Evolutionary conservation across 2,797 vertebrate genomes (phyloP).

Genomic region (Pteropus rufus): DNA sequence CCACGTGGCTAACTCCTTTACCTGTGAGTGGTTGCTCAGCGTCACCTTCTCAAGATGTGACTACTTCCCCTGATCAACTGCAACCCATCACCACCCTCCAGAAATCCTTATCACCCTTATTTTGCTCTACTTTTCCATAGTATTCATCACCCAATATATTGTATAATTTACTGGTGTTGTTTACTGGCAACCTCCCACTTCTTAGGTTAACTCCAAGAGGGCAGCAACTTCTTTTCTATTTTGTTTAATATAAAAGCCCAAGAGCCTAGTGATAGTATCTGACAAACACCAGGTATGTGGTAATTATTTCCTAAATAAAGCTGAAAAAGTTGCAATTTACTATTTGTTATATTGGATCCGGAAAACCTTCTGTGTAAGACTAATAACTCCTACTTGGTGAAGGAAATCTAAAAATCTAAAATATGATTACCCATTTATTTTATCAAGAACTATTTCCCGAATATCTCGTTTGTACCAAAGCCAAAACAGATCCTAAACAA

Average conservation of each 20-base stretch:
- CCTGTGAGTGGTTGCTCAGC: background rate
- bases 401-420: slow-evolving; percentile 1
- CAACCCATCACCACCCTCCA: background rate
- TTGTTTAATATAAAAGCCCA: background rate
- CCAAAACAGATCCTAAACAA: background rate
- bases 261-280: background rate
- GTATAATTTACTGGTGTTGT: background rate
- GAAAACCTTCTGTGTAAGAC: background rate
- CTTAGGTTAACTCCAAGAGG: background rate
- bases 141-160: background rate
- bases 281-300: background rate
- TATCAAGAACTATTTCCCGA: background rate
- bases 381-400: background rate
- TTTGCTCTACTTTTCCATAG: background rate
- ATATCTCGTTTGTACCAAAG: background rate
- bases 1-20: background rate
- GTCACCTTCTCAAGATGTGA: background rate
- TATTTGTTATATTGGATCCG: background rate
- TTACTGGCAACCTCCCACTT: background rate
- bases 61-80: background rate
- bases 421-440: background rate
- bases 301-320: background rate
- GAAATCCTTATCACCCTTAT: background rate
- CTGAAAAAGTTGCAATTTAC: background rate
- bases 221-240: background rate